Evolutionary conservation across 1,140 invertebrate genomes (phyloP).

Genomic region (Nomia melanderi): DNA sequence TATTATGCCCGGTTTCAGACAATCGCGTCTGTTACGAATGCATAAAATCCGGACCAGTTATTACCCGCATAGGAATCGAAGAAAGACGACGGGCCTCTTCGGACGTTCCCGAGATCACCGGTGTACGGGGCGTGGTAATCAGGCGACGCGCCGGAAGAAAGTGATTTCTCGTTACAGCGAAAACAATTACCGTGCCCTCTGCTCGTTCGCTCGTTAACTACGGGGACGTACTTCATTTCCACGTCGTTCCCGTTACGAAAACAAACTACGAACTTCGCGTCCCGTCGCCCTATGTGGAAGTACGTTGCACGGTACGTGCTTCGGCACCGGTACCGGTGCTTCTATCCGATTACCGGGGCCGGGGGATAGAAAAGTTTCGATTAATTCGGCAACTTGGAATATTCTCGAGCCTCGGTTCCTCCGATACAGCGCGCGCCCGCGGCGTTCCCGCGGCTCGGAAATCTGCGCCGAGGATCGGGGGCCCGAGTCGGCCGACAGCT

Average conservation of each 20-base stretch:
- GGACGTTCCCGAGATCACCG: not conserved
- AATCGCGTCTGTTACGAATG: too few relatives aligned
- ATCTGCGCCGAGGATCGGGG: slow-evolving; percentile 2
- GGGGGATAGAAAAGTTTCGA: not conserved
- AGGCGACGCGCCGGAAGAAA: not conserved
- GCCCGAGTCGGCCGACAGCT: not conserved
- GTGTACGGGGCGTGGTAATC: not conserved
- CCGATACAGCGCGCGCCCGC: too few relatives aligned
- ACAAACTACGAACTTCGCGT: not conserved
- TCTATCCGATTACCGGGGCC: too few relatives aligned
- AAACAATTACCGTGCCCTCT: not conserved
- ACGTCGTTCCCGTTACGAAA: not conserved
- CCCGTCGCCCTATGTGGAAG: not conserved
- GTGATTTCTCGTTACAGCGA: not conserved
- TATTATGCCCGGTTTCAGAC: too few relatives aligned
- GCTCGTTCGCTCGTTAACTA: not conserved
- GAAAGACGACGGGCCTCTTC: not conserved
- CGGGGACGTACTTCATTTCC: not conserved
- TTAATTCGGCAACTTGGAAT: not conserved
- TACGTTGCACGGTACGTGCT: too few relatives aligned
- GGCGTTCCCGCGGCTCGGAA: not conserved
- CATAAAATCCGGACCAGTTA: too few relatives aligned
- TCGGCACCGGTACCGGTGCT: too few relatives aligned
- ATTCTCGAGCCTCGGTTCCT: too few relatives aligned
- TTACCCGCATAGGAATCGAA: too few relatives aligned